phyloP scores from a whole-genome alignment of 2,113 vertebrate species.

The Motacilla tschutschensis region DNA sequence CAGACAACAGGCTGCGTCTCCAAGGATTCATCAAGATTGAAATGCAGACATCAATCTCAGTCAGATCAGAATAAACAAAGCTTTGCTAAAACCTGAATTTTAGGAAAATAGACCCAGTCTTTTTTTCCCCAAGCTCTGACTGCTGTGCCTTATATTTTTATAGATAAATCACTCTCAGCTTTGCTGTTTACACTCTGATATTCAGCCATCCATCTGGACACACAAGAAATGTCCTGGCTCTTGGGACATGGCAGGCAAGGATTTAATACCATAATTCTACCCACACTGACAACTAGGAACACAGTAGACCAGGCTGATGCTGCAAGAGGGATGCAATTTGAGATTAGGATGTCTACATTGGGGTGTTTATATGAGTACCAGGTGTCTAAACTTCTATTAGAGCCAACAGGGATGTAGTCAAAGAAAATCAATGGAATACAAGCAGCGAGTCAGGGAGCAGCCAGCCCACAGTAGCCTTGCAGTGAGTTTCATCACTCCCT shows the following conservation, averaged over 20 bases:
- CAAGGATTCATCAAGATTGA: background rate
- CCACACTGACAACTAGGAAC: background rate
- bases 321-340: background rate
- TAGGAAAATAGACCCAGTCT: background rate
- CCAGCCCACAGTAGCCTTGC: background rate
- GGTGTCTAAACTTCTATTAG: background rate
- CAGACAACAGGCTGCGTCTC: background rate
- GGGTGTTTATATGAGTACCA: background rate
- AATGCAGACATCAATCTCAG: background rate
- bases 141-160: background rate
- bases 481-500: background rate
- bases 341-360: background rate
- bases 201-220: background rate
- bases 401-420: background rate
- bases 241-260: background rate
- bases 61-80: background rate
- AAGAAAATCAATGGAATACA: background rate
- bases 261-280: background rate
- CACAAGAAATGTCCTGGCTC: background rate
- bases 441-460: background rate
- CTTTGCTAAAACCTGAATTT: background rate
- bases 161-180: background rate
- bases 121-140: background rate
- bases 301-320: background rate
- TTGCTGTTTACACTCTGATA: background rate